Evolutionary conservation across 2,113 vertebrate genomes (phyloP).

Genomic region (Sardina pilchardus): DNA sequence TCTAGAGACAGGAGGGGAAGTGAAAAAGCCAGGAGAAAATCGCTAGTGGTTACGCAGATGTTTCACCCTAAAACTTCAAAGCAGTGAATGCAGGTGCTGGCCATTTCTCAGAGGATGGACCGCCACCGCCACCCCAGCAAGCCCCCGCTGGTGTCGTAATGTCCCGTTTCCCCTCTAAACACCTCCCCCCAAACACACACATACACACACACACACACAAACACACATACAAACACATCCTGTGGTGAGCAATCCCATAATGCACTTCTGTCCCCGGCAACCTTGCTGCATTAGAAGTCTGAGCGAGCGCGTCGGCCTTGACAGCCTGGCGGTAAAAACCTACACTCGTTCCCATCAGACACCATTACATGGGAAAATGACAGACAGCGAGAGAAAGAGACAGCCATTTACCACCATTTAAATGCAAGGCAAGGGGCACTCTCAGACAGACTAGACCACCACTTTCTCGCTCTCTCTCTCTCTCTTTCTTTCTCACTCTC

Average conservation of each 20-base stretch:
- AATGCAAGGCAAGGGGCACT: slow-evolving; percentile 49
- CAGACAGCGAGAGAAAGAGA: slow-evolving; percentile 40
- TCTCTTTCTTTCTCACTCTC: neutral
- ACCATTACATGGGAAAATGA: slow-evolving; percentile 54
- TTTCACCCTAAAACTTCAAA: neutral
- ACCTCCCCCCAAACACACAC: too few relatives aligned
- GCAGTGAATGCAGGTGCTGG: too few relatives aligned
- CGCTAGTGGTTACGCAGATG: neutral
- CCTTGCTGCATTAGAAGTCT: slow-evolving; percentile 40
- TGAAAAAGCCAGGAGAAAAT: neutral
- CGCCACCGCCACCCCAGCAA: too few relatives aligned
- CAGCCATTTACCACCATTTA: slow-evolving; percentile 55
- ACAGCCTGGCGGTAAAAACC: slow-evolving; percentile 46
- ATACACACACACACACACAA: too few relatives aligned
- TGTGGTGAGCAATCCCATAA: too few relatives aligned
- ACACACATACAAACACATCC: neutral
- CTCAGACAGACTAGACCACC: neutral
- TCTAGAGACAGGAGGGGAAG: neutral
- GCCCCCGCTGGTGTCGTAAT: too few relatives aligned
- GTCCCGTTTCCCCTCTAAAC: too few relatives aligned
- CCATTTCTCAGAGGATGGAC: neutral
- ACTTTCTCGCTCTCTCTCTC: slow-evolving; percentile 20
- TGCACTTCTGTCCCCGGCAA: slow-evolving; percentile 13
- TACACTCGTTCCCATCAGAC: slow-evolving; percentile 52
- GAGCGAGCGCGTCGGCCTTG: slow-evolving; percentile 33